Base-by-base conservation (phyloP, 2,888 invertebrate species). In the Diarsia dahlii region DNA sequence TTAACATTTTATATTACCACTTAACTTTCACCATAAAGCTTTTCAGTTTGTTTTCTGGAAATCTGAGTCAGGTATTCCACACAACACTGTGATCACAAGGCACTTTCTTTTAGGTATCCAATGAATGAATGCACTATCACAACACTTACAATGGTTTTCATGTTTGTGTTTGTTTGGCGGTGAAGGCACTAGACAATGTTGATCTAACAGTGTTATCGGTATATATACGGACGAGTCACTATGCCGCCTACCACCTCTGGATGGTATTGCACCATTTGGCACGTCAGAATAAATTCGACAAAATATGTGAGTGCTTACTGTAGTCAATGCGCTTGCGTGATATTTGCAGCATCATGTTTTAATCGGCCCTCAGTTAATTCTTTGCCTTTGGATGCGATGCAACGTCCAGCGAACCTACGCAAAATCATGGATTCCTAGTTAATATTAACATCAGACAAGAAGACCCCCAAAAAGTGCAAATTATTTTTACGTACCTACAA, bases 101-200 rank as follows among this genome's bases (percentile, higher is more conserved):
- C 87, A 89, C 88, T 85, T 85, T 80, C 68, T 77, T 87, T 86
- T 76, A 84, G 81, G 71, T 88, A 87, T 84, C 81, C 78, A 84
- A 78, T 86, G 65, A 86, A 86, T 78, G 74, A 80, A 76, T 84
- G 78, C 93, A 94, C 93, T 90, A 87, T 89, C 94, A 94, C 94
- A 92, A 88, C 95, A 96, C 96, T 96, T 95, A 96, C 96, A 90
- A 96, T 94, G 92, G 91, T 91, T 93, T 95, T 95, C 96, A 96
- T 96, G 92, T 92, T 96, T 94, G 90, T 94, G 78, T 90, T 92
- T 87, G 92, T 92, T 91, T 92, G 92, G 93, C 91, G 94, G 91
- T 91, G 94, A 92, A 93, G 92, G 93, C 91, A 94, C 94, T 94
- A 95, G 94, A 95, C 95, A 95, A 95, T 95, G 94, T 94, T 94